Base-by-base conservation (phyloP, 2,888 invertebrate genomes). In the Boloria selene region DNA sequence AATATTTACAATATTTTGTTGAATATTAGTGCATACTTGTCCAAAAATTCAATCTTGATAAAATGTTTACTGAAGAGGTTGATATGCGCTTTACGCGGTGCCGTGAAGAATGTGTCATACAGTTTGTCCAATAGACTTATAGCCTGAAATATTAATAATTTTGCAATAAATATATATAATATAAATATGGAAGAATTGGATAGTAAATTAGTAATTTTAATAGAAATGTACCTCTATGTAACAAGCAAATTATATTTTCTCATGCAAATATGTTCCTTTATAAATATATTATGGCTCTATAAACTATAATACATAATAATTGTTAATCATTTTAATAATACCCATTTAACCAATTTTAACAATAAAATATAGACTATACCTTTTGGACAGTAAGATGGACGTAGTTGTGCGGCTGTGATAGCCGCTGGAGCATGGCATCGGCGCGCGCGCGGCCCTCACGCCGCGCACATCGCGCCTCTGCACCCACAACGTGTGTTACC, bases 341-440 rank as follows among this genome's bases (percentile, higher is more conserved):
- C 17, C 18, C 42, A 31, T 18, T 13, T 17, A 54, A 17, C 13
- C 16, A 16, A 54, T 38, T 16, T 4, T 17, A 2, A 38, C 13
- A 50, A 13, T 50, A 18, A 17, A 16, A 50, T 22, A 22, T 10
- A 38, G 31, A 2, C 70, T 58, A 64, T 81, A 91, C 91, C 87
- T 89, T 90, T 71, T 88, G 86, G 56, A 91, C 88, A 60, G 87
- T 86, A 73, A 92, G 86, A 26, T 83, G 84, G 66, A 86, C 77
- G 81, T 86, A 82, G 74, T 74, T 77, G 70, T 73, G 80, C 85
- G 89, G 80, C 86, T 87, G 87, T 80, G 92, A 92, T 86, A 94
- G 95, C 86, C 95, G 94, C 93, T 95, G 95, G 85, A 96, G 94
- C 95, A 96, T 96, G 89, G 96, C 96, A 95, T 96, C 96, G 85